These are phyloP conservation scores for Lamprotornis superbus DNA, from an alignment of 2,113 vertebrate genomes.

Conservation along the genomic window DNA sequence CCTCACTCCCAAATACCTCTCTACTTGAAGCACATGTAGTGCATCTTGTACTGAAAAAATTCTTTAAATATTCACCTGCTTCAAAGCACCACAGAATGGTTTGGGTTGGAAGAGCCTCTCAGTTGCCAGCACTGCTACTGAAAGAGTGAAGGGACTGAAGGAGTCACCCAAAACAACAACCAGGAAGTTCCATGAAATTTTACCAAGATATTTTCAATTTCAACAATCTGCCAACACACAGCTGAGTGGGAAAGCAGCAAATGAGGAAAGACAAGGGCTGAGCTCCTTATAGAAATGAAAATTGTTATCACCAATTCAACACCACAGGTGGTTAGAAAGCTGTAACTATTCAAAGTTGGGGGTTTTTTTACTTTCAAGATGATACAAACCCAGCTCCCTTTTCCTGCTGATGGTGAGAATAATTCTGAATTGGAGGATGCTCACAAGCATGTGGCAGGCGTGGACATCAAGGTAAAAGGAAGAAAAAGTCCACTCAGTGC, in stretches of 20 bases:
- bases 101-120: not conserved
- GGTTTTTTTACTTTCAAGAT: not conserved
- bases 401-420: not conserved
- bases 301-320: not conserved
- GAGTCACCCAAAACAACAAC: not conserved
- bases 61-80: not conserved
- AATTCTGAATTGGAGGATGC: not conserved
- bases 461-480: not conserved
- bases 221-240: not conserved
- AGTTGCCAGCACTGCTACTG: not conserved
- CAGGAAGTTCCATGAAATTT: not conserved
- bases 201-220: not conserved
- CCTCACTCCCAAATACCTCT: not conserved
- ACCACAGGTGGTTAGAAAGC: not conserved
- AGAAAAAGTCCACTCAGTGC: not conserved
- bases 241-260: not conserved
- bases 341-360: not conserved
- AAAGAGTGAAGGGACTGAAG: not conserved
- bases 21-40: not conserved
- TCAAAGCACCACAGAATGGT: not conserved
- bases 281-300: not conserved
- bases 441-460: not conserved
- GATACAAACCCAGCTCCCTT: not conserved
- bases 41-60: not conserved
- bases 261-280: not conserved